Base-by-base conservation (phyloP, 2,797 vertebrate genomes). In the Petrocephalus sullivani region DNA sequence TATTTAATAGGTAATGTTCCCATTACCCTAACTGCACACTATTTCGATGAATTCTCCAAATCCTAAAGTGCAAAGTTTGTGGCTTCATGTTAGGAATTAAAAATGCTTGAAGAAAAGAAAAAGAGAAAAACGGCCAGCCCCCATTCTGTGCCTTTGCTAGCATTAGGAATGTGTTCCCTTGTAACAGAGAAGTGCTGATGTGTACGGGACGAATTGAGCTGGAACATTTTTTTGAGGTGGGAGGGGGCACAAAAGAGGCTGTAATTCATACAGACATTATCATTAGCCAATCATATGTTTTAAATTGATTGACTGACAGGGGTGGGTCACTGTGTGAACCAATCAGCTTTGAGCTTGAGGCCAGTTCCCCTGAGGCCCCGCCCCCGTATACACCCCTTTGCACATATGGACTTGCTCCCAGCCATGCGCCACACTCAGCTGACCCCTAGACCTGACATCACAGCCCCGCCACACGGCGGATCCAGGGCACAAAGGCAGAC, bases 401-500 rank as follows among this genome's bases (percentile, higher is more conserved):
- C 33, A 37, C 28, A 71, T 37, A 33, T 10, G 49, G 49, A 12
- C 71, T 58, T 33, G 71, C n/a, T 37, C 41, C 71, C 57, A 53
- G 23, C 37, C 5, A 67, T 3, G 9, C 10, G 3, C 61, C 61
- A 33, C 23, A 67, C 23, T 37, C 64, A 16, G 2, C 28, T 14
- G 19, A 28, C 8, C 23, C 58, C 87, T 88, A 67, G 51, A 4
- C 6, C 6, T 41, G 9, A 49, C 0, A 84, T 94, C 92, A 96
- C 3, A 94, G 91, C 89, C 95, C 95, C 81, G 96, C 97, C 91
- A 97, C 92, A 85, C 95, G 97, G 90, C 93, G 96, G 95, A 99
- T 98, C 98, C 98, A 99, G 87, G 96, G 94, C 91, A 96, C 92
- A 83, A 99, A 99, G 89, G 96, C 95, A 0, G 98, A 97, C 4